Evolutionary conservation across 2,888 invertebrate species (phyloP).

Genomic region (Chrysolina americana): DNA sequence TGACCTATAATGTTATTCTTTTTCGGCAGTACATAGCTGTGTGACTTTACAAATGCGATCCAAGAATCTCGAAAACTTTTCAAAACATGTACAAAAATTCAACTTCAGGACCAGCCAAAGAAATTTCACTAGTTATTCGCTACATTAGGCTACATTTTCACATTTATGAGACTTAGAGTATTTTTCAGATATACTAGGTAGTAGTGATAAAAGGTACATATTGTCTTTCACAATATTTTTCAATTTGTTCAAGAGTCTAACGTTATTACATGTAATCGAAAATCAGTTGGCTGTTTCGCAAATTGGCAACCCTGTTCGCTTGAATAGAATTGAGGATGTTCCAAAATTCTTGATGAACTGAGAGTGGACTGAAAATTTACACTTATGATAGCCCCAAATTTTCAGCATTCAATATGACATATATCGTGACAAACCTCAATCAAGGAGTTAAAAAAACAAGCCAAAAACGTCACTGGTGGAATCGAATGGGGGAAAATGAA

Average conservation of each 20-base stretch:
- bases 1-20: slow-evolving; percentile 39
- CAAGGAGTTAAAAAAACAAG: neutral
- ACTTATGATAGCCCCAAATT: neutral
- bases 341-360: neutral
- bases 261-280: slow-evolving; percentile 25
- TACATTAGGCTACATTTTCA: slow-evolving; percentile 57
- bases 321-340: neutral
- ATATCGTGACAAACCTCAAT: neutral
- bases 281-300: neutral
- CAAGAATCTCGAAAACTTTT: slow-evolving; percentile 49
- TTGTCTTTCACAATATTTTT: slow-evolving; percentile 53
- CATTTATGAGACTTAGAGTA: slow-evolving; percentile 45
- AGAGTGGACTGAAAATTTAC: neutral
- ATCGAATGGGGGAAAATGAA: no score
- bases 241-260: slow-evolving; percentile 41
- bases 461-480: neutral
- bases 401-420: neutral
- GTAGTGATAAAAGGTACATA: slow-evolving; percentile 53
- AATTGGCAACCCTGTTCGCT: neutral
- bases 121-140: slow-evolving; percentile 47
- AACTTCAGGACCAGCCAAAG: slow-evolving; percentile 41
- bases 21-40: slow-evolving; percentile 65
- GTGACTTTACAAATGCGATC: slow-evolving; percentile 59
- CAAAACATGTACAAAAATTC: slow-evolving; percentile 46
- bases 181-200: slow-evolving; percentile 49